Percentiles rank a stretch among this genome's conserved stretches.
Conservation (phyloP, 2,888 invertebrate genomes). For the Iselma pallidipennis region DNA sequence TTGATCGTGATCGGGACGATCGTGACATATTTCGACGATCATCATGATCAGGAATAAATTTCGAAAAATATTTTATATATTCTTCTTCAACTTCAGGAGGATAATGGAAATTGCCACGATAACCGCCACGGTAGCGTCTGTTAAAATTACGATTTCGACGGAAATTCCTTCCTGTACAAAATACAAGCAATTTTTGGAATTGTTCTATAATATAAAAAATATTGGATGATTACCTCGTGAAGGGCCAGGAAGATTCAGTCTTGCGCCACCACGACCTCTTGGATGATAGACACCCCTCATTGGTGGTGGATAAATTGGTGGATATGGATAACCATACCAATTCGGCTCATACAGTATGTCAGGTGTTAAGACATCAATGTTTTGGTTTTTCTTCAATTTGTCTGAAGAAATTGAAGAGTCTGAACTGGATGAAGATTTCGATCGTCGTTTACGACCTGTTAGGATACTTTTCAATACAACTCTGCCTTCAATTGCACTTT, state of each 20-base stretch:
- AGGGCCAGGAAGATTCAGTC: constrained; percentile 40
- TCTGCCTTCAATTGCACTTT: constrained; percentile 60
- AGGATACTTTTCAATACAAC: constrained; percentile 52
- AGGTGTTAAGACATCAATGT: constrained; percentile 14
- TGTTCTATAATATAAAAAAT: not conserved
- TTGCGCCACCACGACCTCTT: constrained; percentile 32
- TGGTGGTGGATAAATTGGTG: constrained; percentile 9
- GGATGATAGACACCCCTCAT: constrained; percentile 14
- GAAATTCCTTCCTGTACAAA: constrained; percentile 12
- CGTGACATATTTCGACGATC: constrained; percentile 23
- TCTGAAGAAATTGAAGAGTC: constrained; percentile 29
- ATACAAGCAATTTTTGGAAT: constrained; percentile 20
- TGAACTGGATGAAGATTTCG: constrained; percentile 42
- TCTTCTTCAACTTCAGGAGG: constrained; percentile 52
- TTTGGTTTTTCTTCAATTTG: not conserved
- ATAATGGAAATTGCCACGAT: constrained; percentile 35
- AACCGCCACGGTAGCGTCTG: constrained; percentile 46
- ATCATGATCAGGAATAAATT: constrained; percentile 58
- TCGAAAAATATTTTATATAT: constrained; percentile 65
- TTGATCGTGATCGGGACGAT: constrained; percentile 28
- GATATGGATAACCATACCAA: constrained; percentile 33
- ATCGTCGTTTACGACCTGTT: constrained; percentile 31
- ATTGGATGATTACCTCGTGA: constrained; percentile 40
- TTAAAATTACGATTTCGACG: constrained; percentile 30
- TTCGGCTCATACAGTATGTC: constrained; percentile 30